Evolutionary conservation across 2,888 invertebrate species (phyloP), one percentile per base, ranked within the genome.

Genomic region (Halocaridina rubra): DNA sequence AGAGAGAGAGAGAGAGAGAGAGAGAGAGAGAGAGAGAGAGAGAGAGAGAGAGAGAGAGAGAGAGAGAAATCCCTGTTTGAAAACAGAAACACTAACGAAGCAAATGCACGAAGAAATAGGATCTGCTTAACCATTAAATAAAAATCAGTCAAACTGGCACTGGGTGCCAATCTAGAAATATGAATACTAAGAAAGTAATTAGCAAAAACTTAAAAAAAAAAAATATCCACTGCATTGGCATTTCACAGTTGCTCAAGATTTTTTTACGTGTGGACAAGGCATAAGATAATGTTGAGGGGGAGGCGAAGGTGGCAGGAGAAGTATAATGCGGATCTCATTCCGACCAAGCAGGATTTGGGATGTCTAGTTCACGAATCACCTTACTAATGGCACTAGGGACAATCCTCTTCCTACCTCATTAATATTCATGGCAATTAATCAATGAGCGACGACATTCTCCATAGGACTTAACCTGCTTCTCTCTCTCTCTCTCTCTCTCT

Each of bases 361-460:
- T 53, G 19, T 53, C 19, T 19, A 53, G n/a, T n/a, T 53, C 53
- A 53, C 53, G 53, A 53, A 53, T 53, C 53, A 53, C 53, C n/a
- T 53, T 53, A 53, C 61, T 69, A 64, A 69, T 79, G 79, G 39
- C n/a, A 30, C 67, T n/a, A 46, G 67, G 39, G 67, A 79, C 69
- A 69, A 79, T 67, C 69, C 46, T 61, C 53, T 46, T 7, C 74
- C 16, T 13, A 27, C 67, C 79, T 53, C 79, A 79, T 79, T 79
- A 79, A 79, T 79, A 79, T 79, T 79, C 79, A 79, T 69, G 53
- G 46, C 79, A 79, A 79, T 79, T 79, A 79, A 79, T 79, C 79
- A 79, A 69, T 69, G 69, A 69, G 79, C 29, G 46, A 46, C 79
- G 46, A 69, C 79, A 46, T 27, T 79, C 79, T 29, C 79, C 79